These are phyloP conservation scores for Carterocephalus palaemon DNA, from an alignment of 2,888 invertebrate species.

Conservation along the genomic window DNA sequence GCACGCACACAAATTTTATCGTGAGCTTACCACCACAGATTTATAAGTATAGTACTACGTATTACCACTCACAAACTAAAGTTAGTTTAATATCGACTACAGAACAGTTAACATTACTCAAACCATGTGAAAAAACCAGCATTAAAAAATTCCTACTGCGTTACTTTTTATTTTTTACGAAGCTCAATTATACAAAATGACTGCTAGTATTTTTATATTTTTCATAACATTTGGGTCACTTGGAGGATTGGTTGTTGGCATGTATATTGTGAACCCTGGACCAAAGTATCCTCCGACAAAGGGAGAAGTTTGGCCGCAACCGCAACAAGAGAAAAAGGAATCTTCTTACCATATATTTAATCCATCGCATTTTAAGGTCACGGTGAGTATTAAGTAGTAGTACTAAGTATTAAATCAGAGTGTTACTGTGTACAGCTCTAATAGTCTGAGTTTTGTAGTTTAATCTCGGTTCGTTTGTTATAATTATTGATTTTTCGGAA, in stretches of 20 bases:
- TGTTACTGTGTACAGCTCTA: too few species aligned
- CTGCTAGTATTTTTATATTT: conserved; percentile 1
- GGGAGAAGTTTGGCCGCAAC: conserved; percentile 85
- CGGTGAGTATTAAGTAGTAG: conserved; percentile 50
- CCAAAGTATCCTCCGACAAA: conserved; percentile 75
- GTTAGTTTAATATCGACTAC: not conserved
- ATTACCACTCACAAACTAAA: too few species aligned
- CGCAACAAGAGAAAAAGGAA: conserved; percentile 69
- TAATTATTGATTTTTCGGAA: conserved; percentile 19
- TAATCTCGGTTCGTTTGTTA: not conserved
- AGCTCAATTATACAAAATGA: not conserved
- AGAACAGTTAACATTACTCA: not conserved
- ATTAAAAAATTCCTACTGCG: too few species aligned
- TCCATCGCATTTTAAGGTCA: conserved; percentile 68
- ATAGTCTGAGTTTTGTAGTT: not conserved
- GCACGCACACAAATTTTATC: too few species aligned
- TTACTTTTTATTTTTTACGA: not conserved
- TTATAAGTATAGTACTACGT: too few species aligned
- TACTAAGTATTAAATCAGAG: not conserved
- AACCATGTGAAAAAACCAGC: too few species aligned
- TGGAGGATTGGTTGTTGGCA: conserved; percentile 12
- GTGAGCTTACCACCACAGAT: too few species aligned
- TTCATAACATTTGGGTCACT: conserved; percentile 8
- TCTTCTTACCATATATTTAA: conserved; percentile 62
- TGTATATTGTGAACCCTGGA: conserved; percentile 56